Conservation (phyloP, 2,888 invertebrate species). For the Apamea anceps region DNA sequence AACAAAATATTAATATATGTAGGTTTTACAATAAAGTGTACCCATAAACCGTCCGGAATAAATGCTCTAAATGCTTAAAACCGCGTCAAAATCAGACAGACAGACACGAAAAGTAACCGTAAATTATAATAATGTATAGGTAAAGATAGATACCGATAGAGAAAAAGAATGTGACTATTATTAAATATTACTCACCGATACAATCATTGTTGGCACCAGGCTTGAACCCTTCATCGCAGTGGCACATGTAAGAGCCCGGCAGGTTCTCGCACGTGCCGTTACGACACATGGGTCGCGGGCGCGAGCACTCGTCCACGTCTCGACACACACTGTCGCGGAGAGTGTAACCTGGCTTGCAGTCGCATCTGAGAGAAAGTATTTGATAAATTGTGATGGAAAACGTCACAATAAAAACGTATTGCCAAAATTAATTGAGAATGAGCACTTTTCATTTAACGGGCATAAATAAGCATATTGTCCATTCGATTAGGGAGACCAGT, state of each 20-base stretch:
- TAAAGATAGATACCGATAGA: background rate
- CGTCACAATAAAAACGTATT: background rate
- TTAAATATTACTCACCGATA: constrained; percentile 88
- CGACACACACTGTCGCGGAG: constrained; percentile 91
- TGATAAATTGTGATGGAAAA: background rate
- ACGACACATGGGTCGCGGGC: constrained; percentile 93
- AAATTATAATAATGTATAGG: background rate
- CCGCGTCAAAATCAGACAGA: background rate
- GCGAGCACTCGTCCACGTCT: constrained; percentile 93
- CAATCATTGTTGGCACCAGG: constrained; percentile 95
- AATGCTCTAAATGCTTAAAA: background rate
- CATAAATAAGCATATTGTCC: too few species aligned
- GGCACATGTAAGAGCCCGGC: constrained; percentile 93
- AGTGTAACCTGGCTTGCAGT: constrained; percentile 93
- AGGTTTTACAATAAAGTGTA: background rate
- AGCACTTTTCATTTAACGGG: background rate
- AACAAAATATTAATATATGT: background rate
- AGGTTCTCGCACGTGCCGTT: constrained; percentile 94
- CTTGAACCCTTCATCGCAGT: constrained; percentile 94
- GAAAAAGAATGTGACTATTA: background rate
- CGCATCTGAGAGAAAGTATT: constrained; percentile 85
- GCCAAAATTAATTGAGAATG: background rate
- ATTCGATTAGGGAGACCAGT: background rate
- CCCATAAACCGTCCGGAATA: background rate
- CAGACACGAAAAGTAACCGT: background rate